Evolutionary conservation across 2,797 vertebrate species (phyloP).

Genomic region (Varecia variegata): DNA sequence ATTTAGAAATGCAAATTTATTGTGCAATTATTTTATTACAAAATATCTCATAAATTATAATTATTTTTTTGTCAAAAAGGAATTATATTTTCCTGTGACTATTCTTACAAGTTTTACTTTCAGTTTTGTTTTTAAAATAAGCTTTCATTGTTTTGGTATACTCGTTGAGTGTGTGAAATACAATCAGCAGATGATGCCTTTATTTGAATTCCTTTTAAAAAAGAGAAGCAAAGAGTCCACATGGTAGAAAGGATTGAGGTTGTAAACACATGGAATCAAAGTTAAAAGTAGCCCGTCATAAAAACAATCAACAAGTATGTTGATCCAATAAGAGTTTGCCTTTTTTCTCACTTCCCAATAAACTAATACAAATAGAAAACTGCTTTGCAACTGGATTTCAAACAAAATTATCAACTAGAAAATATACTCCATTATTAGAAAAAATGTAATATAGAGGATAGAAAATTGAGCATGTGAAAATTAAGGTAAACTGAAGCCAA

Average conservation of each 20-base stretch:
- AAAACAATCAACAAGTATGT: not conserved
- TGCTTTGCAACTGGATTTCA: not conserved
- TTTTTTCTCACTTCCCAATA: not conserved
- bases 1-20: not conserved
- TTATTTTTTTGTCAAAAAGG: not conserved
- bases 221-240: not conserved
- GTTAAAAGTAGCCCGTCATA: not conserved
- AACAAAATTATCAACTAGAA: not conserved
- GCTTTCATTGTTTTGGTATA: not conserved
- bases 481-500: not conserved
- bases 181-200: not conserved
- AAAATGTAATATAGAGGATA: not conserved
- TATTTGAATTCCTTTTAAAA: not conserved
- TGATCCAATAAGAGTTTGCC: not conserved
- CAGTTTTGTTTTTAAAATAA: constrained; percentile 11
- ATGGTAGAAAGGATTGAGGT: not conserved
- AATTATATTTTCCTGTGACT: not conserved
- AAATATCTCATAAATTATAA: not conserved
- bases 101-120: not conserved
- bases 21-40: not conserved
- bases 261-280: not conserved
- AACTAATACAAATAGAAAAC: not conserved
- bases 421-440: not conserved
- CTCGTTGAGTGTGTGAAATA: not conserved
- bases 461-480: not conserved